Conservation (phyloP, 2,113 vertebrate species). For the Thunnus maccoyii region DNA sequence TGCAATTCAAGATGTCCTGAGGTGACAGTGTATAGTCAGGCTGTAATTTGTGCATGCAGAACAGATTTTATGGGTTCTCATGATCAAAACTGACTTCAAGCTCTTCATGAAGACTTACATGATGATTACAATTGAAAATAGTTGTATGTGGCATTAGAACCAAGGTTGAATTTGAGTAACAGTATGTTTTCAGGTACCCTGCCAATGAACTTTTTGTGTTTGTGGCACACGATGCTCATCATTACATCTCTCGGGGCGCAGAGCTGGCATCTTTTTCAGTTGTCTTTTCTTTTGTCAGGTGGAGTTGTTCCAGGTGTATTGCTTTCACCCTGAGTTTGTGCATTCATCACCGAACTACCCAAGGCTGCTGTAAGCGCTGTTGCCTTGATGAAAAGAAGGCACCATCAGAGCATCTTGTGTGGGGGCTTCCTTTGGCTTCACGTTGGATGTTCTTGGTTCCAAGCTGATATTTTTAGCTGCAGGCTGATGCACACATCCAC, state of each 20-base stretch:
- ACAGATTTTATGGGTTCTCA: neutral
- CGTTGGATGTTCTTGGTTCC: conserved; percentile 22
- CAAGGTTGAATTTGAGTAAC: too few relatives aligned
- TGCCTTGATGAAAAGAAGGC: conserved; percentile 5
- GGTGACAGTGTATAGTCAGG: neutral
- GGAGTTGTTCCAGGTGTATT: too few relatives aligned
- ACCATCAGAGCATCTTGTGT: neutral
- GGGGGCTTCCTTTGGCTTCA: conserved; percentile 9
- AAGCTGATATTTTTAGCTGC: conserved; percentile 6
- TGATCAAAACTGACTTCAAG: too few relatives aligned
- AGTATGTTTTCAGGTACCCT: neutral
- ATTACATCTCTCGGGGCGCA: too few relatives aligned
- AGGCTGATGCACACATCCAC: conserved; percentile 14
- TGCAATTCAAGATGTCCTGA: conserved; percentile 1
- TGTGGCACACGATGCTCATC: neutral
- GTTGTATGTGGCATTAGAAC: too few relatives aligned
- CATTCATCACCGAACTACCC: neutral
- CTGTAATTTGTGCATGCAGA: neutral
- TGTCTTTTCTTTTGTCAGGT: too few relatives aligned
- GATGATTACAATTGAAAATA: too few relatives aligned
- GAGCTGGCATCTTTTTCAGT: too few relatives aligned
- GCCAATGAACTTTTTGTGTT: conserved; percentile 6
- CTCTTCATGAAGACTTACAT: too few relatives aligned
- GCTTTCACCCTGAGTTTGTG: too few relatives aligned
- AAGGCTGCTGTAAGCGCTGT: neutral